These are phyloP conservation scores for Rhynchophorus ferrugineus DNA, from an alignment of 1,140 invertebrate genomes.

Conservation along the genomic window DNA sequence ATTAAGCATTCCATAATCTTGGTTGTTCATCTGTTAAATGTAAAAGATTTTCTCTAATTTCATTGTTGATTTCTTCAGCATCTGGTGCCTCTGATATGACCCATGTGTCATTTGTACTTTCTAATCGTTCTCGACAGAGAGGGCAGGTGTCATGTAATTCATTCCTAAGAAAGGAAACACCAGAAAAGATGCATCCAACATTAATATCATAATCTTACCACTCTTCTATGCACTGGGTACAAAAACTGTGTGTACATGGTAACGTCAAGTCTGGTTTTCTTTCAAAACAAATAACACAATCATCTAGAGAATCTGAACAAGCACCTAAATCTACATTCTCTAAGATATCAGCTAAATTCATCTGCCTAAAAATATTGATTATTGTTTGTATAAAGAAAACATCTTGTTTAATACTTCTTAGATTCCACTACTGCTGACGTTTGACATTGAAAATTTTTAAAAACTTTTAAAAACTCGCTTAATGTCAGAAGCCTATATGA, in stretches of 20 bases:
- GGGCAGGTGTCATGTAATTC: slow-evolving; percentile 60
- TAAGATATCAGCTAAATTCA: slow-evolving; percentile 25
- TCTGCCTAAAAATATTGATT: background rate
- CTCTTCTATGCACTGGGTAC: slow-evolving; percentile 59
- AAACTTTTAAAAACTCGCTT: slow-evolving; percentile 51
- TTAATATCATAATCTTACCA: slow-evolving; percentile 43
- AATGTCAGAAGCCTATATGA: slow-evolving; percentile 52
- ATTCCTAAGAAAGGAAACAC: slow-evolving; percentile 46
- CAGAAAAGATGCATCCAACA: background rate
- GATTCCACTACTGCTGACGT: slow-evolving; percentile 35
- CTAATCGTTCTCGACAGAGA: slow-evolving; percentile 53
- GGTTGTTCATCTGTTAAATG: slow-evolving; percentile 31
- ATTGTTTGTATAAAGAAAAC: background rate
- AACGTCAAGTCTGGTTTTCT: slow-evolving; percentile 56
- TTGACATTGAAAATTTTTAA: slow-evolving; percentile 45
- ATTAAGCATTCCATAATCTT: slow-evolving; percentile 24
- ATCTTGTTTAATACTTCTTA: slow-evolving; percentile 16
- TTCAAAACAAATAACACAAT: slow-evolving; percentile 68
- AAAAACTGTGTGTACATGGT: slow-evolving; percentile 61
- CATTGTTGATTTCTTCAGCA: slow-evolving; percentile 51
- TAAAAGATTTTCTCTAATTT: slow-evolving; percentile 42
- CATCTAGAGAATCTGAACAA: slow-evolving; percentile 36
- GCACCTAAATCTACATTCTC: slow-evolving; percentile 10
- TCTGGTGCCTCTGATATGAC: slow-evolving; percentile 57
- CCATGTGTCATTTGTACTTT: slow-evolving; percentile 59